Percentiles rank a stretch among this genome's conserved stretches.
Evolutionary conservation across 2,113 vertebrate genomes (phyloP).

Genomic region (Cinclus mexicanus): DNA sequence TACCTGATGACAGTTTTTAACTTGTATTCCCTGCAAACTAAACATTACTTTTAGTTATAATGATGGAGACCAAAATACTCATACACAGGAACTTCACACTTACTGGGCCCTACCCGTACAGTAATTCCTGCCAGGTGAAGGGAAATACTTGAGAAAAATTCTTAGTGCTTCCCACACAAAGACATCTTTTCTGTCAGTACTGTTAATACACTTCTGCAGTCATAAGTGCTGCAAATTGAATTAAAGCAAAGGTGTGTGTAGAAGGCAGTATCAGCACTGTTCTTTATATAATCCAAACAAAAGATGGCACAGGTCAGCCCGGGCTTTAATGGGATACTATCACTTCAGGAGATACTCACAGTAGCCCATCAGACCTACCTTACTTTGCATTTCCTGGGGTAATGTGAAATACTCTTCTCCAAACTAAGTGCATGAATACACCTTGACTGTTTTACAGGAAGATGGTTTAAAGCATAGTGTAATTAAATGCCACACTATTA

Average conservation of each 20-base stretch:
- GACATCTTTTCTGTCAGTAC: background rate
- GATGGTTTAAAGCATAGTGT: background rate
- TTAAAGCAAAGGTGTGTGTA: background rate
- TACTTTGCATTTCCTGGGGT: background rate
- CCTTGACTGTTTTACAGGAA: slow-evolving; percentile 4
- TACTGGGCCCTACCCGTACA: background rate
- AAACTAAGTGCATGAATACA: background rate
- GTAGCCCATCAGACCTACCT: background rate
- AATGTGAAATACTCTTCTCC: background rate
- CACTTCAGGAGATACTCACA: background rate
- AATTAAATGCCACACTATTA: slow-evolving; percentile 34
- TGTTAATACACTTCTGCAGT: background rate
- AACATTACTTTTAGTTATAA: background rate
- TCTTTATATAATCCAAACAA: background rate
- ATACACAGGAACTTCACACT: background rate
- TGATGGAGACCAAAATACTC: background rate
- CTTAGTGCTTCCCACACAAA: background rate
- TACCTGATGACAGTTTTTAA: background rate
- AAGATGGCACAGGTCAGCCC: background rate
- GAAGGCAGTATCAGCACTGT: background rate
- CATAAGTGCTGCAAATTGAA: background rate
- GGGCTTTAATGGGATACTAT: background rate
- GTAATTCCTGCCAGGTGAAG: background rate
- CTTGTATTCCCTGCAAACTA: background rate
- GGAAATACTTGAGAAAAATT: background rate